Base-by-base conservation (phyloP, 2,888 invertebrate genomes). In the Herminia tarsipennalis region DNA sequence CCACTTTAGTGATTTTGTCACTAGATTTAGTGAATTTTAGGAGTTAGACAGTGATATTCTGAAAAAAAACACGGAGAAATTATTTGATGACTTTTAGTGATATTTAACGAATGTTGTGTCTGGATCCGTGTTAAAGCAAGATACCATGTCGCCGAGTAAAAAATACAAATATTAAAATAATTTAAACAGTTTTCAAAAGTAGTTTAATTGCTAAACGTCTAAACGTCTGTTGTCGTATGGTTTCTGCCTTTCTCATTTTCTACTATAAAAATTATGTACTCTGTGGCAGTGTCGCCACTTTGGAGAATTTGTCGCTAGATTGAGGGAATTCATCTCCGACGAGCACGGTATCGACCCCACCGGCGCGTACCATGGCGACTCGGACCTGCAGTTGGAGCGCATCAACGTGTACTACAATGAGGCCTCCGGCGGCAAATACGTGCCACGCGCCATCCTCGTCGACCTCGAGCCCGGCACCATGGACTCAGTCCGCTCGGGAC, bases 381-480 rank as follows among this genome's bases (percentile, higher is more conserved):
- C 96, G 35, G 97, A 98, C 85, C 93, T 98, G 70, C 98, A 98
- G 85, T 84, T 98, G 83, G 98, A 98, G 89, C 94, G 98, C 84
- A 98, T 98, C 86, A 97, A 97, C 85, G 98, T 98, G 6, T 98
- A 98, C 92, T 98, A 98, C 94, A 98, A 98, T 92, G 98, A 98
- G 86, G 98, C 98, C 35, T 95, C 96, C 52, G 97, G 96, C 38
- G 97, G 97, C 69, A 98, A 98, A 91, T 98, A 98, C 88, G 98
- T 98, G 48, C 98, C 98, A 6, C 93, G 98, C 58, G 98, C 98
- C 71, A 95, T 98, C 78, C 93, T 98, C 49, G 96, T 98, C 59
- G 98, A 99, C 81, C 92, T 99, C 78, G 98, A 99, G 88, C 98
- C 98, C 32, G 98, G 98, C 62, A 98, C 98, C 70, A 98, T 99